Evolutionary conservation across 2,113 vertebrate species (phyloP).

Genomic region (Spheniscus mendiculus): DNA sequence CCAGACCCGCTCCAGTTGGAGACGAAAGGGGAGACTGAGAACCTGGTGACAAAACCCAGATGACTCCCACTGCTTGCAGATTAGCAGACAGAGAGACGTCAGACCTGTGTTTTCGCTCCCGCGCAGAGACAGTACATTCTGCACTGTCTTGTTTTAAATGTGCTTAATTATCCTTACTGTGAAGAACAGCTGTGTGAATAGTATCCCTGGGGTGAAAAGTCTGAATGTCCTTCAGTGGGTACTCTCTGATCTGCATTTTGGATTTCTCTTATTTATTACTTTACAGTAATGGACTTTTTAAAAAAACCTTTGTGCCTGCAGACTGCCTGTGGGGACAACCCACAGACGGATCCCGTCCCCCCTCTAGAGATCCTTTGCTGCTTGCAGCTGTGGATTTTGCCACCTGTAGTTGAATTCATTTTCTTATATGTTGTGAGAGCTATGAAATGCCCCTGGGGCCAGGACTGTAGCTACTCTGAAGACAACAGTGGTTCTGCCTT

Average conservation of each 20-base stretch:
- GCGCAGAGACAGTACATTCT: not conserved
- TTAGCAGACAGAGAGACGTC: not conserved
- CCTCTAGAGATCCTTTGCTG: not conserved
- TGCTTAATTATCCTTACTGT: not conserved
- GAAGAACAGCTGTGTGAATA: not conserved
- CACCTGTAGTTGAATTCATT: not conserved
- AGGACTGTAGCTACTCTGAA: not conserved
- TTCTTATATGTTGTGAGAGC: not conserved
- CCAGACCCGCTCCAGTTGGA: not conserved
- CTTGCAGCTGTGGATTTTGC: not conserved
- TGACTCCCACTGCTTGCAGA: not conserved
- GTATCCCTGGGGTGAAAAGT: not conserved
- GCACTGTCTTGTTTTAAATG: not conserved
- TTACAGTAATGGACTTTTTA: not conserved
- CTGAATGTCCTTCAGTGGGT: not conserved
- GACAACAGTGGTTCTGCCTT: not conserved
- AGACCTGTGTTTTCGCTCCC: not conserved
- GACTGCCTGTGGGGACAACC: not conserved
- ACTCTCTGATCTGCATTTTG: not conserved
- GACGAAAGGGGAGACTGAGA: not conserved
- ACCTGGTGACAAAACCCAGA: not conserved
- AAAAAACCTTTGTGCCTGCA: not conserved
- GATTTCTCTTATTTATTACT: not conserved
- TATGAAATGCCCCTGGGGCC: not conserved
- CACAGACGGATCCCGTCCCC: accelerated